phyloP scores from a whole-genome alignment of 1,140 invertebrate species.

The Mizuhopecten yessoensis region DNA sequence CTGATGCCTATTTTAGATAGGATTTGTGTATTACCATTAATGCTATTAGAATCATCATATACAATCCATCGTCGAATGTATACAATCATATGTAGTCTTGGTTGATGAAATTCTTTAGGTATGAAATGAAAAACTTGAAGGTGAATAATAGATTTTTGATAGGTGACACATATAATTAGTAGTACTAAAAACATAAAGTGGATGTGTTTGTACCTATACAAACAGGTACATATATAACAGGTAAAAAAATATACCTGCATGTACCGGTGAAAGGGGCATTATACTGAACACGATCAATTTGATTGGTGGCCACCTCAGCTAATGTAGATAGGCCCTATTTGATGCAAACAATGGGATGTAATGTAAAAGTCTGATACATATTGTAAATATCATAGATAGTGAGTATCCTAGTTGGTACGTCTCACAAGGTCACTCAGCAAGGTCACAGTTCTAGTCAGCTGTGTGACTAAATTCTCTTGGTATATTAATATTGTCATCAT shows the following conservation, averaged over 20 bases:
- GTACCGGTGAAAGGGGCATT: not conserved
- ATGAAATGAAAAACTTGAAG: not conserved
- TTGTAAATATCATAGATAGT: not conserved
- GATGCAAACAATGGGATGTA: not conserved
- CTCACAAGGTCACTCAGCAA: constrained; percentile 4
- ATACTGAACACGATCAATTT: not conserved
- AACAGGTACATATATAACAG: not conserved
- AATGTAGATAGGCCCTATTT: not conserved
- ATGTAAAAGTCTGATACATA: not conserved
- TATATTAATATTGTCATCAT: not conserved
- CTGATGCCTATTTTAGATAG: not conserved
- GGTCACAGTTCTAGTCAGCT: not conserved
- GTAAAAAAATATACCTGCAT: not conserved
- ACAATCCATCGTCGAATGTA: no score
- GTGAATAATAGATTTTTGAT: not conserved
- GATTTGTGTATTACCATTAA: not conserved
- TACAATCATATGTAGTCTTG: no score
- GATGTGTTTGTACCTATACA: not conserved
- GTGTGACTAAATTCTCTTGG: not conserved
- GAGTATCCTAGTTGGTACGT: not conserved
- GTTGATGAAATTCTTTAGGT: no score
- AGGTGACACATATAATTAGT: not conserved
- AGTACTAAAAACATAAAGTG: no score
- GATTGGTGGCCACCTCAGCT: not conserved
- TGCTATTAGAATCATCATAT: not conserved